Evolutionary conservation across 1,140 invertebrate genomes (phyloP), one percentile per base, ranked within the genome.

Genomic region (Drosophila funebris): DNA sequence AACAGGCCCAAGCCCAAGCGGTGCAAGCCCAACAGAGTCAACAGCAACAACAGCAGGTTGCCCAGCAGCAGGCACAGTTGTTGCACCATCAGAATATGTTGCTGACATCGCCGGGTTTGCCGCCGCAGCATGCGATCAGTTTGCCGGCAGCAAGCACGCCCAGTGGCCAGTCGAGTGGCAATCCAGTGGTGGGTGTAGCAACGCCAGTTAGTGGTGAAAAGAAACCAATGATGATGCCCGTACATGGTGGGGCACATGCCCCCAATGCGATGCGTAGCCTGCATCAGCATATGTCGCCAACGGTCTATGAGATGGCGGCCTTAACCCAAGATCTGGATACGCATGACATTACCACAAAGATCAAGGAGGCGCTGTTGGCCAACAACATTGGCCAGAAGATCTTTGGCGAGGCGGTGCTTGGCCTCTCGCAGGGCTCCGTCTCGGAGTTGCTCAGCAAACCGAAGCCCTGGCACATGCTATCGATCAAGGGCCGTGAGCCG

Each of bases 301-400:
- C 96, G 75, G 97, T 98, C 0, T 98, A 98, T 91, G 98, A 99
- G 92, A 98, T 99, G 96, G 97, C 98, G 3, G 98, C 98, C 2
- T 93, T 99, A 4, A 99, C 98, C 0, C 97, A 98, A 78, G 98
- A 99, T 90, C 94, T 99, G 24, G 98, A 99, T 90, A 99, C 98
- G 0, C 97, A 99, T 91, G 96, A 96, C 4, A 98, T 99, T 68
- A 99, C 98, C 0, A 98, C 97, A 0, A 97, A 98, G 91, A 99
- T 99, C 85, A 99, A 99, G 91, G 98, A 99, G 92, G 97, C 98
- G 0, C 93, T 99, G 0, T 93, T 99, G 33, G 98, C 98, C 7
- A 99, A 99, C 87, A 99, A 99, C 85, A 98, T 99, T 78, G 98
- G 98, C 1, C 98, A 99, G 93, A 99, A 99, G 94, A 97, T 99